Conservation (phyloP, 2,113 vertebrate species). For the Peromyscus maniculatus region DNA sequence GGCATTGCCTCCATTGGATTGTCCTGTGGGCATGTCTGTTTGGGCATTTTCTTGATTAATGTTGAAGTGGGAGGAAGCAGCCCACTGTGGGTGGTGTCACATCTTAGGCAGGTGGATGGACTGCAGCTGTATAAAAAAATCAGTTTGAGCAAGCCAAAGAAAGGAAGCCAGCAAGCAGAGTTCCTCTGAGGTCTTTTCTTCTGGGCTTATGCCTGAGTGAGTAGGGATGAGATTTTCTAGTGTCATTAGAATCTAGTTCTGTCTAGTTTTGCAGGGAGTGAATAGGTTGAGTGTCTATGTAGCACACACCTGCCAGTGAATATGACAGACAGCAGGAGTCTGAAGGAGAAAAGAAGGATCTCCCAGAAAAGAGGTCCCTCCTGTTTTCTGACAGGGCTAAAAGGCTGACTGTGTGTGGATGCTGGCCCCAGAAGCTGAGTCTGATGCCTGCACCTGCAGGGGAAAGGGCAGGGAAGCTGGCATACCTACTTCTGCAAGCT, state of each 20-base stretch:
- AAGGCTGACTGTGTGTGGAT: background rate
- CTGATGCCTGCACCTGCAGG: rapidly evolving
- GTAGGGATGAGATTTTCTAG: no score
- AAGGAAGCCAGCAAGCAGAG: no score
- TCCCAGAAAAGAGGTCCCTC: background rate
- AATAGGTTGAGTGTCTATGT: rapidly evolving
- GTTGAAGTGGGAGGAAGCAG: background rate
- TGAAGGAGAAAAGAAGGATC: background rate
- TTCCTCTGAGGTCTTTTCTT: background rate
- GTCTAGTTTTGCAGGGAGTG: background rate
- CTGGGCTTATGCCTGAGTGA: background rate
- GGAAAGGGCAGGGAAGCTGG: no score
- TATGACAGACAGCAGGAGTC: background rate
- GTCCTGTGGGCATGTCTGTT: background rate
- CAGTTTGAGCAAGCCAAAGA: background rate
- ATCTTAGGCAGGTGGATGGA: background rate
- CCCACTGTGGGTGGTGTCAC: background rate
- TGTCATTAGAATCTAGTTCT: background rate
- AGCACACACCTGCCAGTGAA: background rate
- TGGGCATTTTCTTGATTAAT: background rate
- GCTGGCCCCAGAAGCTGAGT: background rate
- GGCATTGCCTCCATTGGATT: background rate
- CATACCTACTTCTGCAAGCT: background rate
- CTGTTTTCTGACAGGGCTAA: background rate
- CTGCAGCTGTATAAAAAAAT: background rate